A percentile compares a stretch with the other conserved stretches of the same genome.
Conservation (phyloP, 1,140 invertebrate genomes). For the Drosophila rhopaloa region DNA sequence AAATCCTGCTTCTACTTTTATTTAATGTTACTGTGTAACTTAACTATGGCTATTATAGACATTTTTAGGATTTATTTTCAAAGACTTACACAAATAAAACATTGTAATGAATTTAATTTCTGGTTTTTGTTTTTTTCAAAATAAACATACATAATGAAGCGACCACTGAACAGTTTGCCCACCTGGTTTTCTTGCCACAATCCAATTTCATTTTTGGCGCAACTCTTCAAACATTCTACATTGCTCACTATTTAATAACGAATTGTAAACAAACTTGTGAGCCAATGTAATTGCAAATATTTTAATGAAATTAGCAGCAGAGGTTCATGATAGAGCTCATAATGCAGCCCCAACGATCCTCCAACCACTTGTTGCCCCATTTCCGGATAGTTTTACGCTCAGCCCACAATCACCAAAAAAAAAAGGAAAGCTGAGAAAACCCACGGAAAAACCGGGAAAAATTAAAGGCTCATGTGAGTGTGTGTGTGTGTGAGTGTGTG, state of each 20-base stretch:
- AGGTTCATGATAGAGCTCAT: not conserved
- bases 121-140: too few relatives aligned
- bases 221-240: not conserved
- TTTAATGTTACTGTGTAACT: too few relatives aligned
- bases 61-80: too few relatives aligned
- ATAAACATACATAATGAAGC: too few relatives aligned
- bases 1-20: too few relatives aligned
- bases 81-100: too few relatives aligned
- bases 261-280: not conserved
- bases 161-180: too few relatives aligned
- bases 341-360: not conserved
- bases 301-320: not conserved
- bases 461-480: not conserved
- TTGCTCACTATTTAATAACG: not conserved
- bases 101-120: too few relatives aligned
- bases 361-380: conserved; percentile 25
- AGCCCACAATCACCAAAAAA: not conserved
- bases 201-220: not conserved
- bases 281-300: conserved; percentile 1
- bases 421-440: not conserved
- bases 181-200: not conserved
- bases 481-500: not conserved
- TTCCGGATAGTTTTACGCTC: conserved; percentile 14
- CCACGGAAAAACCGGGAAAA: not conserved
- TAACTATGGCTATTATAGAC: too few relatives aligned